phyloP scores from a whole-genome alignment of 2,888 invertebrate species.

The Mythimna loreyi region DNA sequence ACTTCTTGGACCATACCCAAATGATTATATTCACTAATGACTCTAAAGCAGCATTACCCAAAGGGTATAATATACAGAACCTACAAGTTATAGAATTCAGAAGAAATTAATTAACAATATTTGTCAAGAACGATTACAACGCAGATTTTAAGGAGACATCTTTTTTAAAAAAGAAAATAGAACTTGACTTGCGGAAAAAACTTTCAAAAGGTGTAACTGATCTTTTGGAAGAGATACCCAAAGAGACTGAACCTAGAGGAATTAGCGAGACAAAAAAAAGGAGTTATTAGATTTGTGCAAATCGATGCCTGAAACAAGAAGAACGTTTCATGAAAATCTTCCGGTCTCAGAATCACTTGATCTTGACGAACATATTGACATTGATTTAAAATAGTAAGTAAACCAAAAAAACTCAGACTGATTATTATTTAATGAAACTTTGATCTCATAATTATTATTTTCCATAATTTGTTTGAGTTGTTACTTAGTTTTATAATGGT shows the following conservation, averaged over 20 bases:
- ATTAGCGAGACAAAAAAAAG: constrained; percentile 9
- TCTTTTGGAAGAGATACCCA: constrained; percentile 1
- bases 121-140: constrained; percentile 7
- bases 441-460: constrained; percentile 7
- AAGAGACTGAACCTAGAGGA: constrained; percentile 5
- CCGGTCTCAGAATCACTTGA: constrained; percentile 6
- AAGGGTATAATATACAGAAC: constrained; percentile 3
- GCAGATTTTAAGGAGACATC: constrained; percentile 5
- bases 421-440: background rate
- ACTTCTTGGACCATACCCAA: background rate
- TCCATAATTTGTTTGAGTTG: no score
- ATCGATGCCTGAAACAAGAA: background rate
- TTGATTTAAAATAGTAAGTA: constrained; percentile 2
- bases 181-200: background rate
- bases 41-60: background rate
- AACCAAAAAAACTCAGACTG: background rate
- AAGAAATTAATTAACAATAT: constrained; percentile 8
- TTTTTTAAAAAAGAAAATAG: constrained; percentile 12
- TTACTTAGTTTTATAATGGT: no score
- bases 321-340: constrained; percentile 5
- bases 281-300: constrained; percentile 7
- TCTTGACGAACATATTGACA: constrained; percentile 9
- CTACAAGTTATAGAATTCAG: constrained; percentile 7
- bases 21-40: constrained; percentile 8
- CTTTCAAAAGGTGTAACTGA: background rate